A percentile compares a stretch with the other conserved stretches of the same genome.
Conservation (phyloP, 2,888 invertebrate species). For the Polymixis lichenea region DNA sequence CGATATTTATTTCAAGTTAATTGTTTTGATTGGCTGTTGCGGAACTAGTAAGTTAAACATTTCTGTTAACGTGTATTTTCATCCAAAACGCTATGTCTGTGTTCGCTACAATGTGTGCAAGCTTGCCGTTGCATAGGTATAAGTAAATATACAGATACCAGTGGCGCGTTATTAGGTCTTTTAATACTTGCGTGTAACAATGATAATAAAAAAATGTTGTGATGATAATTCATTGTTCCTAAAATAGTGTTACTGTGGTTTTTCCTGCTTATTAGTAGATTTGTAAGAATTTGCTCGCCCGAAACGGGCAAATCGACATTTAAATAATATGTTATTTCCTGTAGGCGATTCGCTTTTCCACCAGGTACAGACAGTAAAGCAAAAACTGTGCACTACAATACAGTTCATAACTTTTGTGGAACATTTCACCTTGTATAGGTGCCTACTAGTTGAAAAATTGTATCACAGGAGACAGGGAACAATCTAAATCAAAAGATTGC, state of each 20-base stretch:
- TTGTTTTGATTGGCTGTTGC: constrained; percentile 17
- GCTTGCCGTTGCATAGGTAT: constrained; percentile 23
- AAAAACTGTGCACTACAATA: no score
- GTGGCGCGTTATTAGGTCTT: no score
- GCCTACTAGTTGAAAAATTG: background rate
- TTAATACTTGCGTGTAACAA: background rate
- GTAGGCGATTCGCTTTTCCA: no score
- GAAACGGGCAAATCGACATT: no score
- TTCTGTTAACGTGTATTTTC: constrained; percentile 16
- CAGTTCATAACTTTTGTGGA: no score
- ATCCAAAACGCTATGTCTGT: constrained; percentile 21
- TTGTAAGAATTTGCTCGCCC: no score
- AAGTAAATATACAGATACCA: background rate
- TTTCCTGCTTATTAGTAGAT: no score
- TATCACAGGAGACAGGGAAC: background rate
- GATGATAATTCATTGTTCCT: background rate
- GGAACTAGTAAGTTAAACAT: constrained; percentile 13
- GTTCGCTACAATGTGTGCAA: constrained; percentile 18
- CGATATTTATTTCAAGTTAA: background rate
- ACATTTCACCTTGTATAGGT: no score
- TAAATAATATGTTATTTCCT: no score
- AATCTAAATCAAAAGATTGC: background rate
- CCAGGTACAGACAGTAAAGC: no score
- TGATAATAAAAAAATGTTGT: background rate
- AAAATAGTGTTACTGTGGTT: background rate